phyloP scores from a whole-genome alignment of 2,113 vertebrate genomes.

The Festucalex cinctus region DNA sequence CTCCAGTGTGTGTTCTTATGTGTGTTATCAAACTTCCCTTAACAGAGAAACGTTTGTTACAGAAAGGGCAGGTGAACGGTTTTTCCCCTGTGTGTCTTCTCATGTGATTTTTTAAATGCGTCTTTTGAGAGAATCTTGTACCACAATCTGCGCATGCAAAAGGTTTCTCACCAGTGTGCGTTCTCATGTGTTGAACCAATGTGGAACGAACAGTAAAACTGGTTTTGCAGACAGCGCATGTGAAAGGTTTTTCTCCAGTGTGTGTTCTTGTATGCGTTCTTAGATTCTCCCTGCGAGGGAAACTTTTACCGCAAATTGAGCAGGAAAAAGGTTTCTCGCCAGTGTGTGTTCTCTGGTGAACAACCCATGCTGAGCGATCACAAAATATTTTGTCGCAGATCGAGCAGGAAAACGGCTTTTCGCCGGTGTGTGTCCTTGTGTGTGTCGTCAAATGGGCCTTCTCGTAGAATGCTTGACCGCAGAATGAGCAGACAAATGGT shows the following conservation, averaged over 20 bases:
- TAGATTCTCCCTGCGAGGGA: background rate
- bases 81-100: background rate
- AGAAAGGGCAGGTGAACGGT: background rate
- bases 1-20: background rate
- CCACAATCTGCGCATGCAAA: background rate
- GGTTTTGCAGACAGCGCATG: background rate
- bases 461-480: background rate
- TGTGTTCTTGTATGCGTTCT: background rate
- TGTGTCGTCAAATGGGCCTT: background rate
- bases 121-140: slow-evolving; percentile 2
- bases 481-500: slow-evolving; percentile 1
- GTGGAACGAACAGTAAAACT: background rate
- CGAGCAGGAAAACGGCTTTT: slow-evolving; percentile 1
- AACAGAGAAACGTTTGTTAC: background rate
- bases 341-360: slow-evolving; percentile 1
- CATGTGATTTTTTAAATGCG: slow-evolving; percentile 1
- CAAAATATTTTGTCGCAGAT: background rate
- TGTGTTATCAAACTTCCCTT: slow-evolving; percentile 4
- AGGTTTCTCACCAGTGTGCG: background rate
- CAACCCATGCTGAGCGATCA: background rate
- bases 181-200: background rate
- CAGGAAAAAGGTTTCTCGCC: slow-evolving; percentile 1
- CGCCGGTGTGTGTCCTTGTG: background rate
- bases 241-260: slow-evolving; percentile 1
- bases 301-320: background rate